Base-by-base conservation (phyloP, 2,797 vertebrate genomes). In the Gouania willdenowi region DNA sequence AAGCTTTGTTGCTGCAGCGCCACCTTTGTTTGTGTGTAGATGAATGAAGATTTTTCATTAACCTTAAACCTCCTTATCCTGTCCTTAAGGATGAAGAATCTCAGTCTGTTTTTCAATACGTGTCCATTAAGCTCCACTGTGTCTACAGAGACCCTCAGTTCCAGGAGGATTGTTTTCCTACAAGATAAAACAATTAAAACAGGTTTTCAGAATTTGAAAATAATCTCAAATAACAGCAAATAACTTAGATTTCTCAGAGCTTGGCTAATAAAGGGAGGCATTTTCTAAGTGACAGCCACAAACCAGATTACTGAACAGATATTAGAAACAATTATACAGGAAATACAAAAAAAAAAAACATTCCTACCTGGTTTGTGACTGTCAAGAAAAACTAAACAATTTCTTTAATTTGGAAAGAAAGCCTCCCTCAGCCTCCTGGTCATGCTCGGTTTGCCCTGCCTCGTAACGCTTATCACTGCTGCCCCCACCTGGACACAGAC, bases 131-230 rank as follows among this genome's bases (percentile, higher is more conserved):
- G 15, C 38, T 11, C 16, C 13, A 10, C 37, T 5, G 14, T n/a
- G n/a, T n/a, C n/a, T n/a, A 21, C 3, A 14, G 27, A 16, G 25
- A 22, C 5, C 12, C 31, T 90, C 86, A 98, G 81, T 85, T 94
- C 71, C 91, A 93, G 50, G 92, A 82, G 33, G 91, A 98, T 66
- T 95, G 88, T 67, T 98, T 98, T 74, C 96, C 96, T 98, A 79
- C 1, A 24, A 35, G 27, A 41, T 4, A 12, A 15, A 26, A 8
- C 8, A 5, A 8, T 1, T 9, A 33, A 31, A 18, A 5, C 1
- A 0, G 8, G 29, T 11, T 5, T 34, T 34, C 2, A n/a, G 7
- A 3, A 6, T 7, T 2, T 1, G 19, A 23, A 19, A 16, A 11
- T 11, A 5, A 24, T 3, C 6, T 22, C 30, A 2, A 6, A 19